These are phyloP conservation scores for Epirrita christyi DNA, from an alignment of 2,888 invertebrate genomes.

Conservation along the genomic window DNA sequence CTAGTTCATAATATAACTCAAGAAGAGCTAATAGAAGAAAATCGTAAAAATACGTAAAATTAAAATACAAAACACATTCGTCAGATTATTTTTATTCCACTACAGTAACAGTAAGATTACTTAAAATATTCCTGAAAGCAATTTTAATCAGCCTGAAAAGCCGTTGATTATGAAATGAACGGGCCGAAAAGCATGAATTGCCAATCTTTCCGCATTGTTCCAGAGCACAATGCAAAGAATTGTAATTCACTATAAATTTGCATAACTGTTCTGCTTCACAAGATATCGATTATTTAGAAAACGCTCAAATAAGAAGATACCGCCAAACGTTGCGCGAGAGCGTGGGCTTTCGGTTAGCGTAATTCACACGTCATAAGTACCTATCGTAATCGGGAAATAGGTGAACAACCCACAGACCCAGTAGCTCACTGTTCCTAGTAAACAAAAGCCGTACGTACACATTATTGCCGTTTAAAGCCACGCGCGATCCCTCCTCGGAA, in stretches of 20 bases:
- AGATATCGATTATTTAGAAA: constrained; percentile 30
- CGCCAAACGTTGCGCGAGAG: not conserved
- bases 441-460: constrained; percentile 63
- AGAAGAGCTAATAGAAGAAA: not conserved
- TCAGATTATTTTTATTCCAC: not conserved
- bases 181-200: constrained; percentile 19
- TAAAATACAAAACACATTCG: not conserved
- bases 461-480: constrained; percentile 80
- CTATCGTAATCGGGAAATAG: constrained; percentile 30
- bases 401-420: constrained; percentile 43
- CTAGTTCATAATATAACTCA: no score
- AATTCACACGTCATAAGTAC: constrained; percentile 29
- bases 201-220: constrained; percentile 25
- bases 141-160: constrained; percentile 4
- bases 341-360: constrained; percentile 30
- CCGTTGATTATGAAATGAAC: constrained; percentile 18
- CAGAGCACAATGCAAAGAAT: constrained; percentile 18
- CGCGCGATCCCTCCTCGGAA: constrained; percentile 62
- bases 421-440: constrained; percentile 49
- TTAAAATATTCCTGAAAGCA: constrained; percentile 13
- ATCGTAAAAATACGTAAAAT: not conserved
- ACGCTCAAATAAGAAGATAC: constrained; percentile 1
- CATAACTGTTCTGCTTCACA: constrained; percentile 28
- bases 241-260: constrained; percentile 11
- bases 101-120: not conserved